Conservation (phyloP, 2,113 vertebrate genomes). For the Triplophysa siluroides region DNA sequence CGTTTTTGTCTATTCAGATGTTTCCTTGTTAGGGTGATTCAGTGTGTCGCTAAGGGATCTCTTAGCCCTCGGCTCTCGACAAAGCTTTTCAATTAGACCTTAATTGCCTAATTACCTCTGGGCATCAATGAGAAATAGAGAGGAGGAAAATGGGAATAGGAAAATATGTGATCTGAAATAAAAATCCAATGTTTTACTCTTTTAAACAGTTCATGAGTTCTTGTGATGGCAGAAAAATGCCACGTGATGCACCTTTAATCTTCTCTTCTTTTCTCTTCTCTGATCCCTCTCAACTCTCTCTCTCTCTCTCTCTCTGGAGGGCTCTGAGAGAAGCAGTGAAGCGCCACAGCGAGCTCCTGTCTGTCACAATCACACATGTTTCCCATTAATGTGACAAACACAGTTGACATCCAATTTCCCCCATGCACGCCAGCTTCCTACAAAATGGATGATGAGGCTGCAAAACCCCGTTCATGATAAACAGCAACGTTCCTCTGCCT, state of each 20-base stretch:
- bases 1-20: constrained; percentile 32
- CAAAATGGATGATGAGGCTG: constrained; percentile 55
- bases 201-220: background rate
- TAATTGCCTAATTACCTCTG: constrained; percentile 48
- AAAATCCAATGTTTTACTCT: background rate
- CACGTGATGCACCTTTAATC: background rate
- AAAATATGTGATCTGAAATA: constrained; percentile 2
- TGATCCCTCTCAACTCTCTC: no score
- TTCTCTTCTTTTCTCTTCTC: no score
- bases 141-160: constrained; percentile 6
- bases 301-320: constrained; percentile 21
- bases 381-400: constrained; percentile 69
- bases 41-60: constrained; percentile 14
- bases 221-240: background rate
- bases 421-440: constrained; percentile 40
- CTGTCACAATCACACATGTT: constrained; percentile 69
- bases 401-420: constrained; percentile 62
- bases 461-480: constrained; percentile 46
- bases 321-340: constrained; percentile 45
- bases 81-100: constrained; percentile 42
- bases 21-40: constrained; percentile 31
- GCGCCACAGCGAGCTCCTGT: constrained; percentile 56
- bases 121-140: constrained; percentile 33
- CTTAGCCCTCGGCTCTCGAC: constrained; percentile 22
- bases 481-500: constrained; percentile 47